Base-by-base conservation (phyloP, 23 tunicate species). In the Oikopleura dioica region DNA sequence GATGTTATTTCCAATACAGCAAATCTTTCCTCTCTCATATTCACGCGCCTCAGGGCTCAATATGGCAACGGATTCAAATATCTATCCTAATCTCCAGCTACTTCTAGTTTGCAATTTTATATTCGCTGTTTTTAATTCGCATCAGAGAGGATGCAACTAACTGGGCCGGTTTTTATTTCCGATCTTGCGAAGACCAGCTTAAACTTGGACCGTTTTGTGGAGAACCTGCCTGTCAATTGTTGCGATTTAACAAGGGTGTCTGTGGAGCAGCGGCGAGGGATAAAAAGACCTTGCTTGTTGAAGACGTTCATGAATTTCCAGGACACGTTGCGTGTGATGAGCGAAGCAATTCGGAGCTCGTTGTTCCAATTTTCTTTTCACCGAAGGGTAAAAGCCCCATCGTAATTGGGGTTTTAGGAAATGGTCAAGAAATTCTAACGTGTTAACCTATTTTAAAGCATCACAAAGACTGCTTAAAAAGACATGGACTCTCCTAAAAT, bases 131-230 rank as follows among this genome's bases (percentile, higher is more conserved):
- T n/a, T n/a, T n/a, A n/a, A n/a, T n/a, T n/a, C n/a, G n/a, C n/a
- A n/a, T n/a, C n/a, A n/a, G 33, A 16, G 72, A 23, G 26, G 26
- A 31, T 63, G 29, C 72, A 63, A 63, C 72, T 2, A 63, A 63
- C 33, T 63, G 72, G 72, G 33, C 26, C 26, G 72, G 72, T 2
- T 63, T 63, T 28, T 63, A 63, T 63, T 63, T 63, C 33, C 16
- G 72, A 63, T 63, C 72, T 12, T 63, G 30, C 2, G 33, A 28
- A 16, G 72, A 63, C 26, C 16, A 23, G 30, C 72, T 63, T 23
- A 23, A 63, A 28, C 72, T 63, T 63, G 72, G 72, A 28, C 72
- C 72, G 2, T 63, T 63, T 28, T 63, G 72, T 63, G 72, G 72
- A 28, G 5, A 63, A 2, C 72, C 72, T 63, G 72, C 72, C 5